Conservation (phyloP, 2,888 invertebrate genomes). For the Allolobophora icterica region DNA sequence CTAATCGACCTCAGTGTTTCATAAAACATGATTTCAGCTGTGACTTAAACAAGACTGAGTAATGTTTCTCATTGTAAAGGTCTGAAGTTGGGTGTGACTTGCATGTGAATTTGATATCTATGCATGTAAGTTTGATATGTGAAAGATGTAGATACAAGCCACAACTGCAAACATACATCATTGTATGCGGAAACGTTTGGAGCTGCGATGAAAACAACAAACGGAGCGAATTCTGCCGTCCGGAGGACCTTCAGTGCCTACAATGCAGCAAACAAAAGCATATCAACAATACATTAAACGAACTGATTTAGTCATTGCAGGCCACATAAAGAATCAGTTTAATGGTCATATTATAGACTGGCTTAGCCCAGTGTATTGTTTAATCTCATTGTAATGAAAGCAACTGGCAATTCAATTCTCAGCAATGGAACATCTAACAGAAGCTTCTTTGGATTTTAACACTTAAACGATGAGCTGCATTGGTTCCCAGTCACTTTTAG, state of each 20-base stretch:
- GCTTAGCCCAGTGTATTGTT: neutral
- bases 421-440: neutral
- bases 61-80: no score
- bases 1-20: no score
- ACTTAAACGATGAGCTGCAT: no score
- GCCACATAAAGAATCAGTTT: neutral
- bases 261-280: conserved; percentile 67
- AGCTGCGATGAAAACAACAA: conserved; percentile 96
- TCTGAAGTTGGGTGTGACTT: no score
- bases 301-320: neutral
- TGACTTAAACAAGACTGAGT: no score
- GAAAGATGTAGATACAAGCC: neutral
- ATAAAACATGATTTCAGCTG: no score
- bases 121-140: no score
- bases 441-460: neutral
- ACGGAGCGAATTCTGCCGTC: conserved; percentile 95
- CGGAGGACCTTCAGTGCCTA: conserved; percentile 69
- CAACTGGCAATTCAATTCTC: neutral
- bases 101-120: no score
- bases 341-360: neutral
- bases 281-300: neutral
- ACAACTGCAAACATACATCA: conserved; percentile 57
- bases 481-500: no score
- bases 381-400: neutral
- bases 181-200: conserved; percentile 68